These are phyloP conservation scores for Drosophila paracracens DNA, from an alignment of 2,888 invertebrate genomes.

Conservation along the genomic window DNA sequence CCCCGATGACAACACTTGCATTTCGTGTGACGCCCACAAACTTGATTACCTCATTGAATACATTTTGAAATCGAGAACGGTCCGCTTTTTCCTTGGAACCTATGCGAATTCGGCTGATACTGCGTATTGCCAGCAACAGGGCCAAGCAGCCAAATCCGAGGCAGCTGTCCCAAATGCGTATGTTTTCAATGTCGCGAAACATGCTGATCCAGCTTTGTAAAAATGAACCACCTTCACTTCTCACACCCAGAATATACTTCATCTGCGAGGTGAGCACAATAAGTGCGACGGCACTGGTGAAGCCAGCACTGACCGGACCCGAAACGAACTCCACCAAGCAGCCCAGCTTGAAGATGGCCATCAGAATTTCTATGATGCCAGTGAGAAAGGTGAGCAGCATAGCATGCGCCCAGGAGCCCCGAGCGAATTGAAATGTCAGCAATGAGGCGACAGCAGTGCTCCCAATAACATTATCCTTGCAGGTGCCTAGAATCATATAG, in stretches of 20 bases:
- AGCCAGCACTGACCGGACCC: constrained; percentile 94
- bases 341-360: constrained; percentile 93
- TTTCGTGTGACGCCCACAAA: constrained; percentile 92
- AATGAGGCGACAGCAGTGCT: constrained; percentile 96
- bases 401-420: constrained; percentile 88
- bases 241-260: constrained; percentile 92
- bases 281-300: constrained; percentile 95
- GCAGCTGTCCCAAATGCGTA: constrained; percentile 90
- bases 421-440: constrained; percentile 92
- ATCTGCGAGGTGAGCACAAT: constrained; percentile 95
- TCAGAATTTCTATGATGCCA: constrained; percentile 91
- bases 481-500: constrained; percentile 95
- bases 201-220: constrained; percentile 92
- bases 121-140: constrained; percentile 90
- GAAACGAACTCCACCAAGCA: constrained; percentile 96
- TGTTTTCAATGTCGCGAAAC: constrained; percentile 88
- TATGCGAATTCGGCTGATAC: constrained; percentile 88
- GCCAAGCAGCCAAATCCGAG: constrained; percentile 91
- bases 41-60: constrained; percentile 89
- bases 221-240: constrained; percentile 90
- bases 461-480: constrained; percentile 96
- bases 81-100: constrained; percentile 86
- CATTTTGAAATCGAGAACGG: constrained; percentile 84
- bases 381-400: constrained; percentile 91
- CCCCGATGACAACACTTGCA: constrained; percentile 91